Evolutionary conservation across 2,113 vertebrate genomes (phyloP).

Genomic region (Chaetura pelagica): DNA sequence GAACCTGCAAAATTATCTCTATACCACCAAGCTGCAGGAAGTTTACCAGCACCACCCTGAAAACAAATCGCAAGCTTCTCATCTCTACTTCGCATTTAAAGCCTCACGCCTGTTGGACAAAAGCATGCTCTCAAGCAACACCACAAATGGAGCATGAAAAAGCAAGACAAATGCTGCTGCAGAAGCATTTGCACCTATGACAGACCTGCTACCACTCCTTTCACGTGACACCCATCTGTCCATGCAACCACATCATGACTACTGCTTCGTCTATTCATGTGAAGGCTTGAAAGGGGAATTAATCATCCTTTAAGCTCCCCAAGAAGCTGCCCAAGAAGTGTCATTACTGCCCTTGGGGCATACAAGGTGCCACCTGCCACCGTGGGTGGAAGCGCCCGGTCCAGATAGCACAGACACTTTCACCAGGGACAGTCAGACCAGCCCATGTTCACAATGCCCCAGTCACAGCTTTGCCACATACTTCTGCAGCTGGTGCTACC

Average conservation of each 20-base stretch:
- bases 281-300: not conserved
- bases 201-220: not conserved
- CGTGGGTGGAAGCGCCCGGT: not conserved
- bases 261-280: accelerated
- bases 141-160: not conserved
- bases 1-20: constrained; percentile 26
- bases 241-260: not conserved
- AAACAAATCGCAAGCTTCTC: constrained; percentile 36
- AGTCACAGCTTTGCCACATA: not conserved
- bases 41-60: constrained; percentile 61
- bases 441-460: accelerated
- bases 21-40: constrained; percentile 43
- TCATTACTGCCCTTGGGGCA: accelerated
- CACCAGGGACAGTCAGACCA: no score
- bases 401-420: not conserved
- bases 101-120: not conserved
- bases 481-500: not conserved
- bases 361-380: not conserved
- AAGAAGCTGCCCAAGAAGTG: not conserved
- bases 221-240: accelerated
- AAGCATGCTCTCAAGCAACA: not conserved
- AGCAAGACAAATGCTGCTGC: not conserved
- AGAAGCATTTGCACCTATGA: not conserved
- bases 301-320: not conserved
- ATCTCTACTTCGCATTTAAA: not conserved